Conservation (phyloP, 2,888 invertebrate species). For the Tricholauxania praeusta region DNA sequence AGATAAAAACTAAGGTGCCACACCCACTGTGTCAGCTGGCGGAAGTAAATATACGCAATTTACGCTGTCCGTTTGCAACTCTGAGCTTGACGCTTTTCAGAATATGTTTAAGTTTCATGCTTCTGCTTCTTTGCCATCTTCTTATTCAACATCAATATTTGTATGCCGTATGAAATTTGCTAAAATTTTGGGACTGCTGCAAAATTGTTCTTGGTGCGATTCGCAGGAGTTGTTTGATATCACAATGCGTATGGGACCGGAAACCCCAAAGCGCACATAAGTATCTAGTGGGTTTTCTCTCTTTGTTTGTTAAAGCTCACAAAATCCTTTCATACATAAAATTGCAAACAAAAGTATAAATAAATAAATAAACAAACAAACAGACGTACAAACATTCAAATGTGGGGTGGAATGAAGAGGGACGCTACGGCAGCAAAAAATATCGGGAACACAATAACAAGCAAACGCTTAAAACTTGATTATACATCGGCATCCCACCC, state of each 20-base stretch:
- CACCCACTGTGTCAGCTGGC: too few species aligned
- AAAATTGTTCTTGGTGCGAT: not conserved
- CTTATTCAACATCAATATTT: constrained; percentile 4
- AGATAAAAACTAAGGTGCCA: too few species aligned
- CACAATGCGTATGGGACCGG: constrained; percentile 19
- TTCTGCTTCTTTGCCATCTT: not conserved
- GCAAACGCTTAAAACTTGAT: too few species aligned
- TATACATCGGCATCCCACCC: too few species aligned
- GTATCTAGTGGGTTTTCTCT: constrained; percentile 18
- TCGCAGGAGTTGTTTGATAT: not conserved
- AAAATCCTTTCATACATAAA: constrained; percentile 58
- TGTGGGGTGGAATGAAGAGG: not conserved
- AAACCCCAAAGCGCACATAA: constrained; percentile 39
- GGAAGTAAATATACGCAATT: too few species aligned
- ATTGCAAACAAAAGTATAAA: constrained; percentile 54
- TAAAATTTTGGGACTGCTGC: not conserved
- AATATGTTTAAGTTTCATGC: not conserved
- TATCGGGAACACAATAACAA: constrained; percentile 46
- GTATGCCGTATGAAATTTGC: constrained; percentile 13
- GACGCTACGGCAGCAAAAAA: constrained; percentile 44
- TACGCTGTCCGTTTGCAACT: too few species aligned
- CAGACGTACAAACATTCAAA: constrained; percentile 1
- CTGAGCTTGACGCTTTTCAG: too few species aligned
- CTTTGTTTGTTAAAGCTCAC: constrained; percentile 53
- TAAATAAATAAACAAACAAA: constrained; percentile 42